These are phyloP conservation scores for Drepana falcataria DNA, from an alignment of 2,888 invertebrate species.

Conservation along the genomic window DNA sequence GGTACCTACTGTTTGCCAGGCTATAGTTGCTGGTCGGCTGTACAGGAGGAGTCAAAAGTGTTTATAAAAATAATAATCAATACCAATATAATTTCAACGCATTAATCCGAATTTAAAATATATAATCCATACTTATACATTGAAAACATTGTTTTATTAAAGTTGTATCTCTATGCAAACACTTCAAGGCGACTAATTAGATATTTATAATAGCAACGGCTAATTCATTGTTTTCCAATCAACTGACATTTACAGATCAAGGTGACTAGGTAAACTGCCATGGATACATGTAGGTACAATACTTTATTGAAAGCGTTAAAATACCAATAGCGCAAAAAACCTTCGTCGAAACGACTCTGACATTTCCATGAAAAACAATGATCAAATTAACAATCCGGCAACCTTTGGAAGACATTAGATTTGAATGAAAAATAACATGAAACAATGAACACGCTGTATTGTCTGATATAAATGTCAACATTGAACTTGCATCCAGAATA, in stretches of 20 bases:
- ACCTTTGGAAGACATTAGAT: slow-evolving; percentile 46
- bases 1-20: slow-evolving; percentile 26
- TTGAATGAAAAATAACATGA: slow-evolving; percentile 38
- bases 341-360: slow-evolving; percentile 29
- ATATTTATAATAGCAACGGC: no score
- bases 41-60: slow-evolving; percentile 16
- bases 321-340: background rate
- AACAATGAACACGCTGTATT: slow-evolving; percentile 61
- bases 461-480: slow-evolving; percentile 70
- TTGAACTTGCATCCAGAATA: slow-evolving; percentile 64
- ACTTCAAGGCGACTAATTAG: no score
- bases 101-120: no score
- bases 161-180: no score
- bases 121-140: no score
- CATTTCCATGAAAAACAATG: slow-evolving; percentile 31
- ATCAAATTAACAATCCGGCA: slow-evolving; percentile 30
- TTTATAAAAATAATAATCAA: slow-evolving; percentile 20
- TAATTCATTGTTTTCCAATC: background rate
- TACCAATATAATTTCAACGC: background rate
- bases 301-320: background rate
- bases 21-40: slow-evolving; percentile 29
- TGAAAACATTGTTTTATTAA: no score
- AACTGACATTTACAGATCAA: background rate
- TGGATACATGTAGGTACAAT: background rate
- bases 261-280: background rate